Conservation (phyloP, 2,888 invertebrate genomes). For the Spisula subtruncata region DNA sequence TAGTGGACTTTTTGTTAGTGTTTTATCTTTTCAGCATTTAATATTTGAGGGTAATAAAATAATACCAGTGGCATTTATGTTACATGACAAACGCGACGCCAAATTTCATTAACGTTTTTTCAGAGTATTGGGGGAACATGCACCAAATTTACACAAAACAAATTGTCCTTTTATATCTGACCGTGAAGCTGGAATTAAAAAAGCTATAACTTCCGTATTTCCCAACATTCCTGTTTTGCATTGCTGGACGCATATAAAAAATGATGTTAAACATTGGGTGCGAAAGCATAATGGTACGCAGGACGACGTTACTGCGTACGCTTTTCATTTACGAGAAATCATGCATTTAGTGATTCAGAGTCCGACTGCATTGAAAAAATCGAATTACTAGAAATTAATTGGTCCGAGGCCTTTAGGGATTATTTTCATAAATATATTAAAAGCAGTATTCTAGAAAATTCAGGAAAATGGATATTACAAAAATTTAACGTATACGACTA, state of each 20-base stretch:
- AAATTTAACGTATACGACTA: neutral
- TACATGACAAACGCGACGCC: neutral
- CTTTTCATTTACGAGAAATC: neutral
- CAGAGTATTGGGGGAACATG: conserved; percentile 25
- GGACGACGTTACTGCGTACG: conserved; percentile 3
- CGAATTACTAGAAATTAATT: neutral
- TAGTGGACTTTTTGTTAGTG: conserved; percentile 18
- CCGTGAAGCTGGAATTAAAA: conserved; percentile 46
- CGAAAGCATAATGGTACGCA: neutral
- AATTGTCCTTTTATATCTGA: neutral
- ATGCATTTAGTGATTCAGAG: neutral
- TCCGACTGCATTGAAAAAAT: neutral
- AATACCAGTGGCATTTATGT: conserved; percentile 45
- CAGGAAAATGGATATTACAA: conserved; percentile 36
- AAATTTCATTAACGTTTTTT: conserved; percentile 52
- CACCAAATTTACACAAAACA: conserved; percentile 40
- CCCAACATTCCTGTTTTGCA: conserved; percentile 24
- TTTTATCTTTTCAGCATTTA: conserved; percentile 40
- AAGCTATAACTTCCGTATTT: conserved; percentile 19
- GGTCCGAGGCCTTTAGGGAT: neutral
- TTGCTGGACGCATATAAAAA: conserved; percentile 41
- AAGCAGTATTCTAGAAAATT: conserved; percentile 14
- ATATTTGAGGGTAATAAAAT: conserved; percentile 42
- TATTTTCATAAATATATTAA: conserved; percentile 38
- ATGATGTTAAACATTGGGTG: conserved; percentile 31